Base-by-base conservation (phyloP, 1,140 invertebrate species). In the Latrodectus geometricus region DNA sequence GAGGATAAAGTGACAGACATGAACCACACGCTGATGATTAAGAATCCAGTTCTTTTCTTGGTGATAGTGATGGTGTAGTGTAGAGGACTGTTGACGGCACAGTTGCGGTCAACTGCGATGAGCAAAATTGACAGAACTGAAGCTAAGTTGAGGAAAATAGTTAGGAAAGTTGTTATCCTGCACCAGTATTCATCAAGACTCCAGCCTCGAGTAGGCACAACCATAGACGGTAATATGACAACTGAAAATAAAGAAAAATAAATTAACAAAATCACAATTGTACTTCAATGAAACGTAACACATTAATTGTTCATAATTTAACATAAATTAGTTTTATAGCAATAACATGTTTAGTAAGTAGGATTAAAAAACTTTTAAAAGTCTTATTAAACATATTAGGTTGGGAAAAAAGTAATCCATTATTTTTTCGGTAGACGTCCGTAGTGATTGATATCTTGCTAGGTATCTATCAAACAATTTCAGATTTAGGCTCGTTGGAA, bases 21-120 rank as follows among this genome's bases (percentile, higher is more conserved):
- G 4, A 52, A 0, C 87, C 87, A 88, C 5, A 75, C 61, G 15
- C 21, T n/a, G 14, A 20, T 15, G 9, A 88, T 86, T 21, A 88
- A 68, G 4, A 78, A 15, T 7, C 61, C 69, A 0, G 83, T 80
- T 61, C 87, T 50, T 14, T 50, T 66, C 49, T 81, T 79, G 21
- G 87, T 88, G 12, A 85, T 84, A 23, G 87, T 88, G 23, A 76
- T n/a, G 4, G 74, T 76, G 61, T 88, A 88, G 17, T 88, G 87
- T 8, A 88, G 48, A 4, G 87, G 87, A 21, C 77, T 88, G 72
- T 88, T 85, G 48, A 88, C 81, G 8, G 87, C 87, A 23, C 76
- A 85, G 49, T 88, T 85, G 4, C 87, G 66, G 21, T 88, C 87
- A 9, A 88, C 17, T 9, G 87, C 87, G 9, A 88, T 85, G 14